Conservation (phyloP, 2,888 invertebrate species). For the Dugesia japonica region DNA sequence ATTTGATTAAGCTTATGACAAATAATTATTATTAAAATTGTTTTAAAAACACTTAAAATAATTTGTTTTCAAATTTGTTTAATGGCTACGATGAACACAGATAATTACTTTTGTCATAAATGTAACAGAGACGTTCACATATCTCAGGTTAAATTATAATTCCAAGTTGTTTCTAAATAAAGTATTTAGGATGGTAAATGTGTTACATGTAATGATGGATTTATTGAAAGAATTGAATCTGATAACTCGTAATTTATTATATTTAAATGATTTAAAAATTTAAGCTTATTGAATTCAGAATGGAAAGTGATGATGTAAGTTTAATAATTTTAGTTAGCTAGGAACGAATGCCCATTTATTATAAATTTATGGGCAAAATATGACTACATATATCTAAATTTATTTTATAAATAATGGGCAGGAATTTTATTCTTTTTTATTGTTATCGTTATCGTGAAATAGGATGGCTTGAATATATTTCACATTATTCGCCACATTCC, state of each 20-base stretch:
- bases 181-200: neutral
- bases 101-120: neutral
- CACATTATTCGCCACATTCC: conserved; percentile 1
- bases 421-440: too few relatives aligned
- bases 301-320: conserved; percentile 16
- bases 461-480: neutral
- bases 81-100: neutral
- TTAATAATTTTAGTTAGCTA: neutral
- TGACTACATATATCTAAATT: too few relatives aligned
- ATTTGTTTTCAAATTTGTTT: conserved; percentile 13
- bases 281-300: neutral
- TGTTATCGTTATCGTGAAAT: too few relatives aligned
- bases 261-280: neutral
- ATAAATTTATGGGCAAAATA: too few relatives aligned
- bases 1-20: too few relatives aligned
- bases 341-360: neutral
- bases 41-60: neutral
- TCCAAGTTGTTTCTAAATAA: neutral
- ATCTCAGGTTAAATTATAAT: neutral
- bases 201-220: neutral
- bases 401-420: neutral
- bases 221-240: conserved; percentile 6
- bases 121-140: conserved; percentile 15
- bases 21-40: neutral
- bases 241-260: conserved; percentile 4